phyloP scores from a whole-genome alignment of 2,113 vertebrate species.

The Labeo catla region DNA sequence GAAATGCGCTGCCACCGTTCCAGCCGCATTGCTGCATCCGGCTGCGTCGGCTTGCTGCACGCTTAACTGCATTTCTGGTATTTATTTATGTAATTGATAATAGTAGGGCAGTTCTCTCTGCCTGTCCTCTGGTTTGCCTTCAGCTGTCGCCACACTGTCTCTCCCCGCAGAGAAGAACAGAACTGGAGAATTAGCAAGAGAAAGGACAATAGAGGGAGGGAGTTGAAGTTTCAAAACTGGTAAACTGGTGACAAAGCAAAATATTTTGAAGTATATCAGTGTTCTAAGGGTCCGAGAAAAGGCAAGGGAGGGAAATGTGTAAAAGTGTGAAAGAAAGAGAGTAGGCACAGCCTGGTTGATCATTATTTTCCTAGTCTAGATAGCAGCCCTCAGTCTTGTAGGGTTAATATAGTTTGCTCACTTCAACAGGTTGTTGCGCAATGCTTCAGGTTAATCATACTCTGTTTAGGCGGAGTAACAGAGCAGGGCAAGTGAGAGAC shows the following conservation, averaged over 20 bases:
- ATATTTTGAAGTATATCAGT: conserved; percentile 9
- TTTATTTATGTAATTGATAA: conserved; percentile 62
- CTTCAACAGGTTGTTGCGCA: conserved; percentile 53
- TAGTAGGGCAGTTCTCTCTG: conserved; percentile 49
- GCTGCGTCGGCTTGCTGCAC: conserved; percentile 18
- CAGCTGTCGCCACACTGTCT: conserved; percentile 48
- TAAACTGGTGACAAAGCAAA: conserved; percentile 20
- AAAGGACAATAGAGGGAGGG: conserved; percentile 24
- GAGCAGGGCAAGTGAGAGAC: conserved; percentile 39
- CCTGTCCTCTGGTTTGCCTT: conserved; percentile 29
- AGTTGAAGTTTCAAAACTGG: neutral
- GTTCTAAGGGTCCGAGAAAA: neutral
- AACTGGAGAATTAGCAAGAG: conserved; percentile 4
- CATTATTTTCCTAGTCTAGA: conserved; percentile 42
- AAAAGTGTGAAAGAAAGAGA: neutral
- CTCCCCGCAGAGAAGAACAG: conserved; percentile 24
- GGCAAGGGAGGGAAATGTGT: neutral
- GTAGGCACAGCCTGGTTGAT: conserved; percentile 46
- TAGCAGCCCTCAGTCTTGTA: conserved; percentile 40
- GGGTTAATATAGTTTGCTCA: conserved; percentile 56
- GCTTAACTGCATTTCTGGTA: conserved; percentile 58
- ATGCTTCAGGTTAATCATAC: conserved; percentile 58
- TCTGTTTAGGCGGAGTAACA: conserved; percentile 35
- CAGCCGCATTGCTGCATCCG: conserved; percentile 1
- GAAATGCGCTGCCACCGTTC: conserved; percentile 29